A percentile compares a stretch with the other conserved stretches of the same genome.
Conservation (phyloP, 1,140 invertebrate species). For the Hylaeus volcanicus region DNA sequence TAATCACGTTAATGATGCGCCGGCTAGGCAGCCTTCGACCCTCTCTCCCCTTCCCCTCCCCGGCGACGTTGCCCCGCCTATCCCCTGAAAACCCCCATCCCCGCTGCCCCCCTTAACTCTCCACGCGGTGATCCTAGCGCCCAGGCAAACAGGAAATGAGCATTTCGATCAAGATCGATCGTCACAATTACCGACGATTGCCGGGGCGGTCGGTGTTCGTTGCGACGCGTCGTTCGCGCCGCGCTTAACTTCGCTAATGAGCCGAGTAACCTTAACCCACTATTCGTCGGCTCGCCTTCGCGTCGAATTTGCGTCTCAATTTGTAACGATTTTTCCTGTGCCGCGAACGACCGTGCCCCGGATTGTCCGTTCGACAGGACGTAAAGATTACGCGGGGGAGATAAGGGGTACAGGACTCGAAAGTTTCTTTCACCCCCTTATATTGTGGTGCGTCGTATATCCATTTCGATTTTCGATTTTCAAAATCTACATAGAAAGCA, state of each 20-base stretch:
- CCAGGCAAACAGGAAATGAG: constrained; percentile 77
- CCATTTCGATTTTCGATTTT: no score
- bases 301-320: constrained; percentile 54
- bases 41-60: not conserved
- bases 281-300: constrained; percentile 38
- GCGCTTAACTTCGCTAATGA: constrained; percentile 63
- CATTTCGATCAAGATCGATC: constrained; percentile 80
- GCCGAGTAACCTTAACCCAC: constrained; percentile 66
- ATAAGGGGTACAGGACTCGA: no score
- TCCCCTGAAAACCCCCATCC: constrained; percentile 41
- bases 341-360: not conserved
- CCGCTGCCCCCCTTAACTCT: constrained; percentile 52
- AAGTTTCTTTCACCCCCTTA: no score
- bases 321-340: constrained; percentile 32
- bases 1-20: constrained; percentile 81
- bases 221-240: constrained; percentile 38
- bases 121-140: constrained; percentile 49
- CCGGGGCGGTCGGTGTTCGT: constrained; percentile 44
- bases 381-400: no score
- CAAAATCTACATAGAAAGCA: no score
- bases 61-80: constrained; percentile 34
- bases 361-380: not conserved
- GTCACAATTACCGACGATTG: constrained; percentile 77
- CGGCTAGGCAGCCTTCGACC: constrained; percentile 69
- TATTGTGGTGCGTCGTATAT: no score